Evolutionary conservation across 2,888 invertebrate genomes (phyloP).

Genomic region (Rhopalosiphum nymphaeae): DNA sequence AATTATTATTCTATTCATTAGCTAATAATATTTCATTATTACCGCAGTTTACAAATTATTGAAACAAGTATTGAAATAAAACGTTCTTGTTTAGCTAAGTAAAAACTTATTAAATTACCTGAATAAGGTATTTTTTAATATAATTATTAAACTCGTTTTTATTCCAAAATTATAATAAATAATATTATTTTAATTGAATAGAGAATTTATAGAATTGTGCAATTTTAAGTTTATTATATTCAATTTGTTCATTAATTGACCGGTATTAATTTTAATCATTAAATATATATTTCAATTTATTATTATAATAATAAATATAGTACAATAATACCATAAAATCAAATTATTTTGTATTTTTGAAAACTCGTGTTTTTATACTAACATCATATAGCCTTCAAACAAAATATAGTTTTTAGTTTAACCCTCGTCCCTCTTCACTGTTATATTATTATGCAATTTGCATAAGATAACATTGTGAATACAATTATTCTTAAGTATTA

Average conservation of each 20-base stretch:
- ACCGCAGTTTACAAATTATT: background rate
- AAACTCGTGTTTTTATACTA: background rate
- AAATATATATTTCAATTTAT: background rate
- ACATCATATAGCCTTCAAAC: background rate
- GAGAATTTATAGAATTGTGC: background rate
- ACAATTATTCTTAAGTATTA: background rate
- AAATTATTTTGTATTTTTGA: background rate
- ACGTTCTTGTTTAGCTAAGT: background rate
- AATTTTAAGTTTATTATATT: background rate
- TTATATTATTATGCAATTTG: background rate
- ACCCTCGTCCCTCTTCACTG: background rate
- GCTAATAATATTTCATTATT: background rate
- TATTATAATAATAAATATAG: background rate
- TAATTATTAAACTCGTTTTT: background rate
- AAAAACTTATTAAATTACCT: background rate
- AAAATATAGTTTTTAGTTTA: background rate
- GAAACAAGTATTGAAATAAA: background rate
- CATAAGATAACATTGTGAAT: background rate
- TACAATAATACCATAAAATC: conserved; percentile 4
- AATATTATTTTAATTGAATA: background rate
- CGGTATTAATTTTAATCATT: background rate
- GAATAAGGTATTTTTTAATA: background rate
- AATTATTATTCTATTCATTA: conserved; percentile 38
- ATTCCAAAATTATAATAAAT: background rate
- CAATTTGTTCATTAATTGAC: background rate